These are phyloP conservation scores for Apus apus DNA, from an alignment of 2,113 vertebrate genomes.

Conservation along the genomic window DNA sequence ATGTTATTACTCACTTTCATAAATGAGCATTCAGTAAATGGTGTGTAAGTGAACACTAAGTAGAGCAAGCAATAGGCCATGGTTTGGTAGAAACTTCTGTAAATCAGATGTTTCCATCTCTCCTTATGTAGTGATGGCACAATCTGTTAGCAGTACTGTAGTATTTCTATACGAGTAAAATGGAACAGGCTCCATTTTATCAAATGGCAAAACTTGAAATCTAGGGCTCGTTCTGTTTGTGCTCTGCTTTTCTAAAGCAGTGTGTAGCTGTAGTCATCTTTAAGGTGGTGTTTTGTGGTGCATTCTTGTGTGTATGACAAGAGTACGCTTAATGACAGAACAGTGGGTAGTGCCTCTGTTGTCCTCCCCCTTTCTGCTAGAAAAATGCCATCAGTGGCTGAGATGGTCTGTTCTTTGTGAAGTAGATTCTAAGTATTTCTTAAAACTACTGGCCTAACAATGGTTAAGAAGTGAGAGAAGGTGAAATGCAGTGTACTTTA, in stretches of 20 bases:
- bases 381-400: not conserved
- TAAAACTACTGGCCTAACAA: not conserved
- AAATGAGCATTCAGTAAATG: not conserved
- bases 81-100: not conserved
- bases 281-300: not conserved
- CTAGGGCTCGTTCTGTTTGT: not conserved
- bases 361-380: not conserved
- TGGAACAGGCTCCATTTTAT: not conserved
- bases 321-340: not conserved
- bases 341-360: not conserved
- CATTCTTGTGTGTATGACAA: not conserved
- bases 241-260: not conserved
- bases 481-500: not conserved
- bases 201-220: not conserved
- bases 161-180: not conserved
- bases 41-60: not conserved
- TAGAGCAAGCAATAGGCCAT: not conserved
- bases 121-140: not conserved
- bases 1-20: not conserved
- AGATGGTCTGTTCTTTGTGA: not conserved
- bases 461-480: not conserved
- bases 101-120: not conserved
- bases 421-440: not conserved
- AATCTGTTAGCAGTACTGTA: not conserved
- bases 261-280: not conserved